Evolutionary conservation across 1,140 invertebrate species (phyloP).

Genomic region (Cydia pomonella): DNA sequence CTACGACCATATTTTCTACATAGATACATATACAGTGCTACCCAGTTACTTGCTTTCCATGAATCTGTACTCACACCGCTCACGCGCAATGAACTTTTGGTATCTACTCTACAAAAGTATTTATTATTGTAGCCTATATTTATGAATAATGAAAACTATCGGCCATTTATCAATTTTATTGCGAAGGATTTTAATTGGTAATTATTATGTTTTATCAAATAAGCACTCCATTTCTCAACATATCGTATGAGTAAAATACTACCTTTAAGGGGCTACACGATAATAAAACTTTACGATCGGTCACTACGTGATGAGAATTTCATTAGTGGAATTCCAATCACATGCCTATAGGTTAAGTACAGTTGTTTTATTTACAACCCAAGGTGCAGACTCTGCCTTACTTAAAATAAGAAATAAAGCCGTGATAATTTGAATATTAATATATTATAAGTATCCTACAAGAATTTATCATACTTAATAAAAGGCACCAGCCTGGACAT

Average conservation of each 20-base stretch:
- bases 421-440: too few species aligned
- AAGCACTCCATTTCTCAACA: neutral
- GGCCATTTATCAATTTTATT: neutral
- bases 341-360: neutral
- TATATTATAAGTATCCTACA: too few species aligned
- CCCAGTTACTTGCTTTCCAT: too few species aligned
- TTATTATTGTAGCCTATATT: neutral
- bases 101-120: neutral
- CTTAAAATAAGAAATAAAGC: too few species aligned
- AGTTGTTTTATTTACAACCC: neutral
- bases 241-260: neutral
- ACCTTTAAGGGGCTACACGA: neutral
- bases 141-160: neutral
- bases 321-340: neutral
- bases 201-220: neutral
- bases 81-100: neutral
- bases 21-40: too few species aligned
- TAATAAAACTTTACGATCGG: conserved; percentile 25
- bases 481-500: too few species aligned
- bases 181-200: neutral
- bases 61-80: too few species aligned
- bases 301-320: conserved; percentile 15
- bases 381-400: too few species aligned
- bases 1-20: too few species aligned
- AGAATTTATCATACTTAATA: too few species aligned